These are phyloP conservation scores for Lithophane ornitopus DNA, from an alignment of 2,888 invertebrate species.

Conservation along the genomic window DNA sequence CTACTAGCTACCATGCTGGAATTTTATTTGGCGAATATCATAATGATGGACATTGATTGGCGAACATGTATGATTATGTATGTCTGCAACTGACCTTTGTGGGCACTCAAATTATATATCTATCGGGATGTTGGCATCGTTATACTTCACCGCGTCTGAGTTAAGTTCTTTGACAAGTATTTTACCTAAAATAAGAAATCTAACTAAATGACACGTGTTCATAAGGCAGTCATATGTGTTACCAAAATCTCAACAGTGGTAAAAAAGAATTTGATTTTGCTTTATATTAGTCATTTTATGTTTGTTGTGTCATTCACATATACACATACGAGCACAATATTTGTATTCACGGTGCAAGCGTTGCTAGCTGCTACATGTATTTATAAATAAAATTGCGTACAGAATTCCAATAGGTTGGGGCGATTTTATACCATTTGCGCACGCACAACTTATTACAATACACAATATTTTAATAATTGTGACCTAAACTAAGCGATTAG, in stretches of 20 bases:
- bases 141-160: constrained; percentile 14
- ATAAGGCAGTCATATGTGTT: background rate
- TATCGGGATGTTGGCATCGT: constrained; percentile 13
- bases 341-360: constrained; percentile 51
- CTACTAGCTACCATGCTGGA: background rate
- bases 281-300: constrained; percentile 26
- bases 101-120: constrained; percentile 29
- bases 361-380: constrained; percentile 51
- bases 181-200: constrained; percentile 9
- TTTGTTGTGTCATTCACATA: constrained; percentile 45
- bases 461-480: constrained; percentile 32
- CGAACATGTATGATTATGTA: constrained; percentile 22
- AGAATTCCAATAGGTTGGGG: constrained; percentile 46
- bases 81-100: constrained; percentile 36
- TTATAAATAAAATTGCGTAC: constrained; percentile 54
- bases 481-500: constrained; percentile 24
- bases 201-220: background rate
- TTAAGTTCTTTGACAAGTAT: constrained; percentile 13
- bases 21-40: constrained; percentile 19
- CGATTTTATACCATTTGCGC: constrained; percentile 43
- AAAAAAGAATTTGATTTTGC: constrained; percentile 4
- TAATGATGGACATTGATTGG: constrained; percentile 24
- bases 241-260: background rate
- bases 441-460: constrained; percentile 41
- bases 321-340: constrained; percentile 25